These are phyloP conservation scores for Blera fallax DNA, from an alignment of 2,888 invertebrate species.

Conservation along the genomic window DNA sequence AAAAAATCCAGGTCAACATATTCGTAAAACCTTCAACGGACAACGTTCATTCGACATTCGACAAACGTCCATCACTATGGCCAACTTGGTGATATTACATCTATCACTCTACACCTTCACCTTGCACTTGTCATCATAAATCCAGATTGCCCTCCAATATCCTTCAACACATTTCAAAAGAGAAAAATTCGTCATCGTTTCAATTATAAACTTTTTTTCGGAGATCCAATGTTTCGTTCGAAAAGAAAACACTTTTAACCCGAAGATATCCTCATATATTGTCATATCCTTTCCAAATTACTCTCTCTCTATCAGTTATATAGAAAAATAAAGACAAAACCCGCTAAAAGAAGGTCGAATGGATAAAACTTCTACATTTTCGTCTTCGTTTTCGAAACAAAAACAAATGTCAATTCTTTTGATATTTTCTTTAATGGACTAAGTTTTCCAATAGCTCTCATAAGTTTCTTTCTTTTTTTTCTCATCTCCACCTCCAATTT, in stretches of 20 bases:
- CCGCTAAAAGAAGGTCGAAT: background rate
- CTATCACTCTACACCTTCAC: background rate
- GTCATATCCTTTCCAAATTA: conserved; percentile 65
- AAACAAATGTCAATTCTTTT: conserved; percentile 70
- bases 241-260: conserved; percentile 19
- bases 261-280: conserved; percentile 42
- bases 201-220: conserved; percentile 51
- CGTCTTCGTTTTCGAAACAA: conserved; percentile 17
- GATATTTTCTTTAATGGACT: conserved; percentile 71
- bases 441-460: conserved; percentile 68
- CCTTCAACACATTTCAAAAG: conserved; percentile 38
- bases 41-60: no score
- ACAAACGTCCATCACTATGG: no score
- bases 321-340: conserved; percentile 38
- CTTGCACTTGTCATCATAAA: conserved; percentile 19
- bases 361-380: conserved; percentile 21
- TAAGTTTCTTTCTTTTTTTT: conserved; percentile 36
- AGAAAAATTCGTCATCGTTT: conserved; percentile 40
- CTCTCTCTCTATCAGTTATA: conserved; percentile 30
- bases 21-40: no score
- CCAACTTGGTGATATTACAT: no score
- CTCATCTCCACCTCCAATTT: background rate
- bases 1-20: no score
- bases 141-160: conserved; percentile 19
- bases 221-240: background rate